These are phyloP conservation scores for Drosophila rufa DNA, from an alignment of 1,140 invertebrate genomes.

Conservation along the genomic window DNA sequence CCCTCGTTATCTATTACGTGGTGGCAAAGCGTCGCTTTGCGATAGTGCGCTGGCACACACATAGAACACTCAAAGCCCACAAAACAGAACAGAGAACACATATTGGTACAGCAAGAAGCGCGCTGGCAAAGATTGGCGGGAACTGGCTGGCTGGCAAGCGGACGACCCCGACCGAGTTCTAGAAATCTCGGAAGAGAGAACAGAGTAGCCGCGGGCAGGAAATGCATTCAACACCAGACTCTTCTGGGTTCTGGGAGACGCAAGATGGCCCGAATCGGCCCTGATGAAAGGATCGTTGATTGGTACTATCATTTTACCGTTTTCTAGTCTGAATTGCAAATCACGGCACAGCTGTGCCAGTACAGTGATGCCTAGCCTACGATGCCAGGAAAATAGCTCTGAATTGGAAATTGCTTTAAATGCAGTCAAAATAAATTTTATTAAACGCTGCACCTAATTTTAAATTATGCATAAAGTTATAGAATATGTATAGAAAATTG, in stretches of 20 bases:
- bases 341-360: not conserved
- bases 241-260: constrained; percentile 5
- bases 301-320: not conserved
- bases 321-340: constrained; percentile 17
- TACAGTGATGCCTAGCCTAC: not conserved
- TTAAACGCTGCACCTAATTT: too few relatives aligned
- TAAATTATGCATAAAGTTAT: too few relatives aligned
- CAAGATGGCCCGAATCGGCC: constrained; percentile 16
- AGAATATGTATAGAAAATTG: too few relatives aligned
- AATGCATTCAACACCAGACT: constrained; percentile 17
- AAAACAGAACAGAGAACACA: constrained; percentile 32
- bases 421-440: too few relatives aligned
- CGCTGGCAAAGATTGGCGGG: constrained; percentile 31
- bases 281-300: constrained; percentile 20
- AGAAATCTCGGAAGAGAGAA: constrained; percentile 30
- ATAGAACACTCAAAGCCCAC: not conserved
- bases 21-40: constrained; percentile 51
- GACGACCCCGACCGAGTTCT: constrained; percentile 47
- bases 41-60: too few relatives aligned
- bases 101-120: constrained; percentile 50
- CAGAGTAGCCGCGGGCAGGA: constrained; percentile 18
- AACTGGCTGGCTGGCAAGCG: constrained; percentile 15
- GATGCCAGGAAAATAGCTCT: too few relatives aligned
- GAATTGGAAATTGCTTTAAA: too few relatives aligned
- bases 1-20: constrained; percentile 70